A percentile compares a stretch with the other conserved stretches of the same genome.
Conservation (phyloP, 2,888 invertebrate genomes). For the Himalopsyche tibetana region DNA sequence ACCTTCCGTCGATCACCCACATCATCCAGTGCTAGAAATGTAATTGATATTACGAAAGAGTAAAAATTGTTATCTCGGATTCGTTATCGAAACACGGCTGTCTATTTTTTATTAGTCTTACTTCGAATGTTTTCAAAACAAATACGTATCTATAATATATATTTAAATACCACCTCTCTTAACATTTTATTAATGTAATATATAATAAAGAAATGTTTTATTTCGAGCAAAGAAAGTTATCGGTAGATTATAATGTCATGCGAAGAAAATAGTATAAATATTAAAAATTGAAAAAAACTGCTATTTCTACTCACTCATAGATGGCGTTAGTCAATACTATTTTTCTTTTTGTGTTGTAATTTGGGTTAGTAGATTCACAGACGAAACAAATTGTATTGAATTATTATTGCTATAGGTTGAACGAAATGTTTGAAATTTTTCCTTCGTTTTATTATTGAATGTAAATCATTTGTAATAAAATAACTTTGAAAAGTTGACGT, state of each 20-base stretch:
- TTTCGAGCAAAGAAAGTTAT: neutral
- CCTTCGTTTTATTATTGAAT: neutral
- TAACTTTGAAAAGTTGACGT: neutral
- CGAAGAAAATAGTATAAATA: neutral
- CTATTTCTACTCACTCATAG: constrained; percentile 46
- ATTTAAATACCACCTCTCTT: neutral
- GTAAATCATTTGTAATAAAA: neutral
- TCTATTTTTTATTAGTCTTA: constrained; percentile 20
- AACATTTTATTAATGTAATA: neutral
- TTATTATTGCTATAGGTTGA: neutral
- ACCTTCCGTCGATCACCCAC: neutral
- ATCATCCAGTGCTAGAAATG: constrained; percentile 1
- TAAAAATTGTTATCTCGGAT: constrained; percentile 1
- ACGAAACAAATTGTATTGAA: neutral
- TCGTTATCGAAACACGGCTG: constrained; percentile 3
- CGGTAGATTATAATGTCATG: neutral
- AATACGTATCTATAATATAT: neutral
- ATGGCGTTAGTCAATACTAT: constrained; percentile 48
- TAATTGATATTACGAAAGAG: constrained; percentile 22
- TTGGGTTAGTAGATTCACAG: neutral
- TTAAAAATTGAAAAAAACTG: neutral
- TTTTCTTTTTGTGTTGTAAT: neutral
- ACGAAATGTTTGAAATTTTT: neutral
- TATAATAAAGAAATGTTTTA: neutral
- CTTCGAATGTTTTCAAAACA: constrained; percentile 7